Percentiles rank a stretch among this genome's conserved stretches.
These are phyloP conservation scores for Arvicanthis niloticus DNA, from an alignment of 2,113 vertebrate genomes.

Conservation along the genomic window DNA sequence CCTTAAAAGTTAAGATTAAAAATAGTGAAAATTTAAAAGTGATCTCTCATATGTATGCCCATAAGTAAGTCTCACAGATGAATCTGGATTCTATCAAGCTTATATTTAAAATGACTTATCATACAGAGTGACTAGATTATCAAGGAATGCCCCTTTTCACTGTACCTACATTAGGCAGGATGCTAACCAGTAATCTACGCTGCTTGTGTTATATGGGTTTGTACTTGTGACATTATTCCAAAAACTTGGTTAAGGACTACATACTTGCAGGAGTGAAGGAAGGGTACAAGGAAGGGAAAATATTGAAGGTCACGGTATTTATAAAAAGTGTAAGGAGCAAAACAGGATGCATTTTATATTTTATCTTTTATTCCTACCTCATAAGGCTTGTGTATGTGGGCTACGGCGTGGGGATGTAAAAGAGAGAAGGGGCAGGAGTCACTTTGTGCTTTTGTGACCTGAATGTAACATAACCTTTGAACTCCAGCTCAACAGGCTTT, in stretches of 20 bases:
- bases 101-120: background rate
- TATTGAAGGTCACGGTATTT: background rate
- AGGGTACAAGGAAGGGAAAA: background rate
- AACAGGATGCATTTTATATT: background rate
- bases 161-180: background rate
- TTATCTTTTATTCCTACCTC: background rate
- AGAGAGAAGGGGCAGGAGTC: too few relatives aligned
- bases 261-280: background rate
- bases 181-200: background rate
- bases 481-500: conserved; percentile 60
- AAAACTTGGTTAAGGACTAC: background rate
- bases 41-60: too few relatives aligned
- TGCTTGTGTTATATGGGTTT: background rate
- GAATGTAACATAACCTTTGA: conserved; percentile 61
- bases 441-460: background rate
- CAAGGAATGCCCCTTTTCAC: background rate
- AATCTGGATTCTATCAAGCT: background rate
- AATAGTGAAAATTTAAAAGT: background rate
- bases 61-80: background rate
- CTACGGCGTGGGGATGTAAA: fast-evolving
- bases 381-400: background rate
- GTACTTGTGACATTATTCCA: background rate
- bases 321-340: background rate
- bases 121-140: background rate
- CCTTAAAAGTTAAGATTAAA: background rate